Base-by-base conservation (phyloP, 2,113 vertebrate genomes). In the Eulemur macaco region DNA sequence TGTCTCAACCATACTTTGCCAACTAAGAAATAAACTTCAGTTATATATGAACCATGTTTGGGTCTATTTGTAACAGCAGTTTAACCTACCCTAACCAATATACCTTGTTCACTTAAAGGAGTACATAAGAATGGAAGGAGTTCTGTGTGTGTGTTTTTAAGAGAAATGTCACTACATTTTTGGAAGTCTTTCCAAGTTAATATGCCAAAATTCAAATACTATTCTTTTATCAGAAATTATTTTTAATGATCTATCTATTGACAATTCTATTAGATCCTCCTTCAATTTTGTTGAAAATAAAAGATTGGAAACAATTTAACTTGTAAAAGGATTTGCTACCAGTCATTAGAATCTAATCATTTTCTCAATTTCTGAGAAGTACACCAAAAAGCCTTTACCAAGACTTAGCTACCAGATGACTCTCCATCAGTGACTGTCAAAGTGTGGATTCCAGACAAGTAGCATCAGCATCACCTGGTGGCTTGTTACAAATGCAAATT, bases 141-240 rank as follows among this genome's bases (percentile, higher is more conserved):
- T 31, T 92, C 13, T n/a, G 0, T 76, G 8, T 88, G 20, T 58
- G 45, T 45, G 17, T n/a, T 58, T 86, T 66, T 58, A 89, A 86
- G 6, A 89, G n/a, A 94, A 89, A 92, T 47, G 45, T 5, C 20
- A 82, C n/a, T 91, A 54, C 66, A 52, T 89, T 92, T 64, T 63
- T 84, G 8, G 8, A 94, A 92, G 56, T 50, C 11, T 68, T 91
- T 88, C 39, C 54, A 73, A 68, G 45, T 93, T 63, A 42, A 42
- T 27, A 66, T 56, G 37, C 17, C 50, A 29, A 86, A 92, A 89
- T 37, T 63, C 69, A 90, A 21, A 89, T 27, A 39, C 10, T 52
- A 45, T 39, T 83, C 39, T 95, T 91, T 83, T n/a, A 87, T 29
- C 56, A 83, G 31, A 93, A 96, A 95, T 64, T 84, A 71, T 58